phyloP scores from a whole-genome alignment of 1,140 invertebrate species.

The Zelostemma sp. region DNA sequence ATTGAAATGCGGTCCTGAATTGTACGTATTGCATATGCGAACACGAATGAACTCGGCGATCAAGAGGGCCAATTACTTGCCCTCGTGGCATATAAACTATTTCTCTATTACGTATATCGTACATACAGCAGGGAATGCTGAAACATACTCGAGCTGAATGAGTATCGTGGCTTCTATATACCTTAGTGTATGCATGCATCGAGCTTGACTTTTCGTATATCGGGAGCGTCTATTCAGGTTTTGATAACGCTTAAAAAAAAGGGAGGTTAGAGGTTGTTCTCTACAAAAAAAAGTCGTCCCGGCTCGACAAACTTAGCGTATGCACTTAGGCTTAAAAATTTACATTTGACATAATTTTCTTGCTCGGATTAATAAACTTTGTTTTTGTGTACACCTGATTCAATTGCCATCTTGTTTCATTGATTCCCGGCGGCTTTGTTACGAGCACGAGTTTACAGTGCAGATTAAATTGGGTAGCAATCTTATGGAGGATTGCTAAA shows the following conservation, averaged over 20 bases:
- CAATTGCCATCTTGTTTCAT: background rate
- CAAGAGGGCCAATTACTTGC: slow-evolving; percentile 66
- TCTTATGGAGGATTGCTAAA: slow-evolving; percentile 49
- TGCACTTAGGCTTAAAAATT: too few species aligned
- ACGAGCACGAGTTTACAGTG: slow-evolving; percentile 27
- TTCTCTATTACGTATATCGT: slow-evolving; percentile 56
- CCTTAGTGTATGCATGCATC: slow-evolving; percentile 41
- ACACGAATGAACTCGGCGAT: slow-evolving; percentile 55
- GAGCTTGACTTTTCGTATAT: slow-evolving; percentile 42
- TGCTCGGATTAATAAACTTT: too few species aligned
- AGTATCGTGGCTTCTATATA: slow-evolving; percentile 35
- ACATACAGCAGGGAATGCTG: slow-evolving; percentile 52
- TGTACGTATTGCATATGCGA: slow-evolving; percentile 40
- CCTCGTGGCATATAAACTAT: slow-evolving; percentile 49
- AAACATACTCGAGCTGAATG: slow-evolving; percentile 52
- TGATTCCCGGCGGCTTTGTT: too few species aligned
- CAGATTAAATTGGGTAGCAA: slow-evolving; percentile 55
- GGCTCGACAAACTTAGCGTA: too few species aligned
- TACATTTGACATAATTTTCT: too few species aligned
- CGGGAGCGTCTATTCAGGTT: slow-evolving; percentile 14
- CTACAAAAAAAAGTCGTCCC: too few species aligned
- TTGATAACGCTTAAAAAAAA: slow-evolving; percentile 19
- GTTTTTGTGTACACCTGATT: too few species aligned
- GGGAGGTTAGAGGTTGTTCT: slow-evolving; percentile 26
- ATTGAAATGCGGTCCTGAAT: slow-evolving; percentile 55